Evolutionary conservation across 2,113 vertebrate genomes (phyloP).

Genomic region (Solenodon paradoxus): DNA sequence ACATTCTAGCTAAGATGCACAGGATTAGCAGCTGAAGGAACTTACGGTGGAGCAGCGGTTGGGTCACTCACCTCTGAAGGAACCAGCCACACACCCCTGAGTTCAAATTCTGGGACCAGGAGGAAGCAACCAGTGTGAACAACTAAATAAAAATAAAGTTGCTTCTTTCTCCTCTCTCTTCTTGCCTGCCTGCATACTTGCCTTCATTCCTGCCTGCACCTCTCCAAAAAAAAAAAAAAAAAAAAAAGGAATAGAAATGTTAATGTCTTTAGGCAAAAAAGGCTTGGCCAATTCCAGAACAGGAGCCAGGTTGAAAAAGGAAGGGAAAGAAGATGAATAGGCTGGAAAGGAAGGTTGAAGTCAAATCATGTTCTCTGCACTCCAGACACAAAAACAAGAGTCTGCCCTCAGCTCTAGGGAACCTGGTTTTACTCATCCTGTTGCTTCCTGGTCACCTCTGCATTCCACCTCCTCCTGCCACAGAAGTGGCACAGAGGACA

Average conservation of each 20-base stretch:
- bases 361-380: neutral
- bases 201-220: too few species aligned
- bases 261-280: neutral
- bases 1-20: neutral
- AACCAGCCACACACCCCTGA: too few species aligned
- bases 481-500: neutral
- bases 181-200: too few species aligned
- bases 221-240: too few species aligned
- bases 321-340: neutral
- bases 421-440: neutral
- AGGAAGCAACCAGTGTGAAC: too few species aligned
- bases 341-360: neutral
- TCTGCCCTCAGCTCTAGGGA: neutral
- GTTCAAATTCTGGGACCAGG: too few species aligned
- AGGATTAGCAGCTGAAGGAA: neutral
- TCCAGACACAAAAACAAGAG: neutral
- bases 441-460: neutral
- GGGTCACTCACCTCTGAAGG: too few species aligned
- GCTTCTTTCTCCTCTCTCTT: too few species aligned
- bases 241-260: constrained; percentile 17
- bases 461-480: neutral
- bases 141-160: too few species aligned
- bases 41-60: too few species aligned
- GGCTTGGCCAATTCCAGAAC: neutral
- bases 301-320: neutral